Conservation (phyloP, 2,888 invertebrate genomes). For the Luperina nickerlii region DNA sequence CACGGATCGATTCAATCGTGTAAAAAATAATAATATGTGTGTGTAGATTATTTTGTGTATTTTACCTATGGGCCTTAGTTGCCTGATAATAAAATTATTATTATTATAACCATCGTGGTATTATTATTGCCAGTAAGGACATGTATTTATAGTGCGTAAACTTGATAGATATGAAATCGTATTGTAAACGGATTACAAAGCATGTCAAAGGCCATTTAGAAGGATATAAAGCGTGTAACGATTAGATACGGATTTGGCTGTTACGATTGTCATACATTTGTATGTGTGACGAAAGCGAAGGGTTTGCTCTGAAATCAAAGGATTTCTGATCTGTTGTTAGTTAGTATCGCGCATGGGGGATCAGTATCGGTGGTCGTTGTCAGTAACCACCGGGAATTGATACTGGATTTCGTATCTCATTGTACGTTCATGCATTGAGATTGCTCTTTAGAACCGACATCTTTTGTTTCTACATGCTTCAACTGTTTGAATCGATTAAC, state of each 20-base stretch:
- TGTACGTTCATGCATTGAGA: not conserved
- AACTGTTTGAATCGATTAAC: not conserved
- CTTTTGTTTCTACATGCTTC: not conserved
- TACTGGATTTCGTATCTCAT: constrained; percentile 1
- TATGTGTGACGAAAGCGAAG: constrained; percentile 36
- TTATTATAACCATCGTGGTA: constrained; percentile 4
- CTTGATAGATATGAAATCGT: constrained; percentile 46
- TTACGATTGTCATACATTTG: constrained; percentile 53
- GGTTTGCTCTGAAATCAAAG: constrained; percentile 46
- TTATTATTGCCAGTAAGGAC: constrained; percentile 34
- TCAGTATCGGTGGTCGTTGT: constrained; percentile 8
- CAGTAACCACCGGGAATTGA: not conserved
- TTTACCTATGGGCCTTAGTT: too few relatives aligned
- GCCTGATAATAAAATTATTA: too few relatives aligned
- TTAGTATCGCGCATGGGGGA: constrained; percentile 22
- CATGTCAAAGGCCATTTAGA: constrained; percentile 63
- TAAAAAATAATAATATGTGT: too few relatives aligned
- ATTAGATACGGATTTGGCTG: constrained; percentile 65
- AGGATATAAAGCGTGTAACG: constrained; percentile 50
- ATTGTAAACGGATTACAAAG: constrained; percentile 66
- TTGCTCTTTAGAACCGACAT: not conserved
- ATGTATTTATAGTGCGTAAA: constrained; percentile 49
- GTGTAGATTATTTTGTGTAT: too few relatives aligned
- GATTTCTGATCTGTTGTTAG: constrained; percentile 44
- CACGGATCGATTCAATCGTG: constrained; percentile 46